Conservation (phyloP, 2,888 invertebrate genomes). For the Drosophila affinis region DNA sequence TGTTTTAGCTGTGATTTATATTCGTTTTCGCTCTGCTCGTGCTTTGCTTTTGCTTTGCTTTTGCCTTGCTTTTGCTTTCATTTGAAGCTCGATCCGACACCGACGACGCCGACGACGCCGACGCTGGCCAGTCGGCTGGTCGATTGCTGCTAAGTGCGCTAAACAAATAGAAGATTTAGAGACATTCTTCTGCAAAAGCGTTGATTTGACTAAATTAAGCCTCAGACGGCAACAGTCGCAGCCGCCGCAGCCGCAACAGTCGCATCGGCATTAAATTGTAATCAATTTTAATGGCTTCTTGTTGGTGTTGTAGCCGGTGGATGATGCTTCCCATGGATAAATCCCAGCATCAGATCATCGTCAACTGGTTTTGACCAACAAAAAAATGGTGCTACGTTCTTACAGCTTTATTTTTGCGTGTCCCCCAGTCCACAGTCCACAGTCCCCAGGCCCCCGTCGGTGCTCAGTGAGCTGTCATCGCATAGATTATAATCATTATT, state of each 20-base stretch:
- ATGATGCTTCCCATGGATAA: slow-evolving; percentile 33
- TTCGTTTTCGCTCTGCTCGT: slow-evolving; percentile 31
- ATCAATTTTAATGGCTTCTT: slow-evolving; percentile 55
- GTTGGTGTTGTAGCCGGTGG: slow-evolving; percentile 15
- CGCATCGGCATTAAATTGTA: slow-evolving; percentile 62
- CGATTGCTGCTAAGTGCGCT: slow-evolving; percentile 53
- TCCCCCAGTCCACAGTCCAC: slow-evolving; percentile 9
- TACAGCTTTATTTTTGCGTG: slow-evolving; percentile 45
- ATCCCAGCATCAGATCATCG: slow-evolving; percentile 42
- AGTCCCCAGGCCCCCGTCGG: slow-evolving; percentile 10
- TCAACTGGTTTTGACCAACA: slow-evolving; percentile 61
- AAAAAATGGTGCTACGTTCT: slow-evolving; percentile 36
- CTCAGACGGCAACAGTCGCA: slow-evolving; percentile 30
- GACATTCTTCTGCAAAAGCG: slow-evolving; percentile 61
- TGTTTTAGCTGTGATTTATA: slow-evolving; percentile 34
- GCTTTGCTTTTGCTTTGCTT: slow-evolving; percentile 16
- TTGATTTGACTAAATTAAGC: slow-evolving; percentile 74
- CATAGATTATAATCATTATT: slow-evolving; percentile 37
- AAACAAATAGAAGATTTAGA: slow-evolving; percentile 60
- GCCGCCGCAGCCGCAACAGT: slow-evolving; percentile 29
- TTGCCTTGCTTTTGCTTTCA: slow-evolving; percentile 57
- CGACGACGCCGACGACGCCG: background rate
- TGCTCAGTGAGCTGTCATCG: slow-evolving; percentile 61
- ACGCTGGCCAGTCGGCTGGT: slow-evolving; percentile 49
- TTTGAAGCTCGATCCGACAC: slow-evolving; percentile 19